Evolutionary conservation across 2,888 invertebrate species (phyloP).

Genomic region (Dioctria linearis): DNA sequence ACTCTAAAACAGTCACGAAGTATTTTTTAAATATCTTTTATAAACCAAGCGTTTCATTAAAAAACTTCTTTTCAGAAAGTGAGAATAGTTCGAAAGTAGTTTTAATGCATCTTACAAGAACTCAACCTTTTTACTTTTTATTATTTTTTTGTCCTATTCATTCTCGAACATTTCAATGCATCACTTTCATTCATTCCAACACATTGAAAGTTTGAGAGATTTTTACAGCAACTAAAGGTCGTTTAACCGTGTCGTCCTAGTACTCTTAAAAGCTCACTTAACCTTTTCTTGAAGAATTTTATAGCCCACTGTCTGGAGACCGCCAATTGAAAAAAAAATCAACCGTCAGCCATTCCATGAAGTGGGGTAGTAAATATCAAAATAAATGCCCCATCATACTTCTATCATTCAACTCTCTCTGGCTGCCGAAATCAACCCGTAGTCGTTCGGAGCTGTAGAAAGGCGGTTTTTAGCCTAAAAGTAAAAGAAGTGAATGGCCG

Average conservation of each 20-base stretch:
- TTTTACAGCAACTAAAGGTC: conserved; percentile 32
- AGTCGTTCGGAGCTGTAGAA: background rate
- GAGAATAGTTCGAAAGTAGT: conserved; percentile 41
- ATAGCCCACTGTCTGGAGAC: conserved; percentile 44
- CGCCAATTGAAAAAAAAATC: conserved; percentile 51
- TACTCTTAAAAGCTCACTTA: conserved; percentile 36
- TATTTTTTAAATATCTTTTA: background rate
- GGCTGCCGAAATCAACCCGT: background rate
- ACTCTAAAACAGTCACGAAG: no score
- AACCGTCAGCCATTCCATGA: conserved; percentile 45
- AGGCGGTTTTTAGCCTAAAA: background rate
- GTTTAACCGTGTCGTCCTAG: conserved; percentile 30
- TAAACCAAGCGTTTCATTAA: conserved; percentile 6
- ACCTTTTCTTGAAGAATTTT: conserved; percentile 37
- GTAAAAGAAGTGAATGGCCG: background rate
- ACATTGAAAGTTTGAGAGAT: background rate
- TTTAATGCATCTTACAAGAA: conserved; percentile 27
- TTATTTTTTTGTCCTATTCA: background rate
- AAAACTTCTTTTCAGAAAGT: conserved; percentile 19
- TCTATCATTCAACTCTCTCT: background rate
- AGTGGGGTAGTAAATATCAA: conserved; percentile 50
- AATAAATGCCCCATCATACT: conserved; percentile 43
- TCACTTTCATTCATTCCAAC: background rate
- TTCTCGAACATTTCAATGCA: background rate
- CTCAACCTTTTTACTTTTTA: background rate